Evolutionary conservation across 2,888 invertebrate species (phyloP).

Genomic region (Rhimphoctona megacephalus): DNA sequence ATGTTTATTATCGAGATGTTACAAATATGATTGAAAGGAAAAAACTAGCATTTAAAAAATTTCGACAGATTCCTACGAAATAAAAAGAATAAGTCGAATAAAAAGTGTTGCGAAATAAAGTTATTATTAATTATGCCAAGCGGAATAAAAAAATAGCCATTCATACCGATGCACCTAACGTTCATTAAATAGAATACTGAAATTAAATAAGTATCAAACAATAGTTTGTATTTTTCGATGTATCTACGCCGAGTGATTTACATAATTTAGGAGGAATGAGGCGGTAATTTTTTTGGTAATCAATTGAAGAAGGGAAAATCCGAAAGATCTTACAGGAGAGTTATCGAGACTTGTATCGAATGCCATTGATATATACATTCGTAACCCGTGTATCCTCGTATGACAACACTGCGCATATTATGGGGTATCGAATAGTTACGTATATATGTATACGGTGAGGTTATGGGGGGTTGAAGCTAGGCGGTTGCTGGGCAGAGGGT

Average conservation of each 20-base stretch:
- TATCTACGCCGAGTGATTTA: neutral
- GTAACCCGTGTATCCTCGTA: conserved; percentile 62
- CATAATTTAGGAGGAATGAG: neutral
- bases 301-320: conserved; percentile 6
- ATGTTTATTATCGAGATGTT: no score
- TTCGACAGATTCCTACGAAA: no score
- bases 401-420: conserved; percentile 71
- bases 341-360: conserved; percentile 66
- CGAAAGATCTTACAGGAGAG: conserved; percentile 24
- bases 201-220: neutral
- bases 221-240: neutral
- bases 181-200: neutral
- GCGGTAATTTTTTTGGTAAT: conserved; percentile 4
- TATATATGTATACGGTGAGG: conserved; percentile 26
- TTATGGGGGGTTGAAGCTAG: conserved; percentile 63
- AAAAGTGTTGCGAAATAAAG: no score
- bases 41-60: no score
- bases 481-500: conserved; percentile 77
- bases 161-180: neutral
- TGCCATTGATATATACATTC: conserved; percentile 61
- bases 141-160: neutral
- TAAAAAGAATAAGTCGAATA: no score
- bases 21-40: no score
- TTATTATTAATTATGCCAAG: neutral
- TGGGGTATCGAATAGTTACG: conserved; percentile 57